phyloP scores from a whole-genome alignment of 2,888 invertebrate species.

The Itoplectis maculator region DNA sequence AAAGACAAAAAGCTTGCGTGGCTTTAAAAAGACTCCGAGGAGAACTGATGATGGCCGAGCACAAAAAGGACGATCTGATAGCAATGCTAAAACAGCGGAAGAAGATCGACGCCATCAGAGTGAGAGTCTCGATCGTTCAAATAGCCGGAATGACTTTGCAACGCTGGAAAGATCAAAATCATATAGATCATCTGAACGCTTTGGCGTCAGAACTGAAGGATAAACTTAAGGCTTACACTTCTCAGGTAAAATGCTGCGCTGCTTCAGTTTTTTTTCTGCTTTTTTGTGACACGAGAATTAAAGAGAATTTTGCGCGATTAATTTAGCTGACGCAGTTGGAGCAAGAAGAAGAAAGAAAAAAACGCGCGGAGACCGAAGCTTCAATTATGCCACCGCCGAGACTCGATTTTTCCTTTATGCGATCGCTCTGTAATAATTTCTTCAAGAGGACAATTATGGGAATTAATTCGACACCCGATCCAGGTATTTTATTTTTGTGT shows the following conservation, averaged over 20 bases:
- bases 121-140: conserved; percentile 41
- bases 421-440: conserved; percentile 4
- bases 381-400: conserved; percentile 64
- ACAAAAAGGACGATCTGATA: conserved; percentile 39
- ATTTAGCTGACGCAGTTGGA: conserved; percentile 43
- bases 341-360: conserved; percentile 42
- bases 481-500: not conserved
- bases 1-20: conserved; percentile 32
- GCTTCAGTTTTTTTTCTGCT: not conserved
- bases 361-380: conserved; percentile 36
- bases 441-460: not conserved
- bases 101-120: conserved; percentile 39
- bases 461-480: not conserved
- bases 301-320: not conserved
- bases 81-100: conserved; percentile 44
- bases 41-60: conserved; percentile 38
- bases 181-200: conserved; percentile 28
- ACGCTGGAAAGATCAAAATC: conserved; percentile 44
- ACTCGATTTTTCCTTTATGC: conserved; percentile 62
- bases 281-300: not conserved
- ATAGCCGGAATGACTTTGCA: conserved; percentile 39
- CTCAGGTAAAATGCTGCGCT: conserved; percentile 33
- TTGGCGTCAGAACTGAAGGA: conserved; percentile 13
- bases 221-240: conserved; percentile 20
- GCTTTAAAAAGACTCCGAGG: conserved; percentile 29